Base-by-base conservation (phyloP, 2,113 vertebrate species). In the Dasyprocta punctata region DNA sequence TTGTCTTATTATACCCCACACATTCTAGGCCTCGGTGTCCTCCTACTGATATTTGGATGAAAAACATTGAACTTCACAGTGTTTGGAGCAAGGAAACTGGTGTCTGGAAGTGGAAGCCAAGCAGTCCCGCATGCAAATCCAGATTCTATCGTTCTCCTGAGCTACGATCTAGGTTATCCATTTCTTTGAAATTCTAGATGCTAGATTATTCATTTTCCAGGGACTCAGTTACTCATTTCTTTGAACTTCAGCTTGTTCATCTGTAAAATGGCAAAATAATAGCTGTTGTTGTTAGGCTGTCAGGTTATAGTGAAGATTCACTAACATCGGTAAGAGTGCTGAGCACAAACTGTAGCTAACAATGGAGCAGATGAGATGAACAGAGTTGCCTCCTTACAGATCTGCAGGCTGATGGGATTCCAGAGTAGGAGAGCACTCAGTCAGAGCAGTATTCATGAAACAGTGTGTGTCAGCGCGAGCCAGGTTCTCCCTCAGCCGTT, bases 1-100 rank as follows among this genome's bases (percentile, higher is more conserved):
- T 89, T 89, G 86, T 77, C 94, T 80, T 89, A 89, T n/a, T 89
- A 67, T 60, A 30, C 41, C 61, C 77, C 47, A 44, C 49, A 88
- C 73, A 85, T 60, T 90, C 60, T 63, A 56, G 86, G 71, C 52
- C 71, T 65, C n/a, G 4, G 5, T 0, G 1, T 69, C 90, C 84
- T 84, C 90, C 85, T 56, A 30, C 75, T 88, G 85, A 20, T 26
- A 20, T 54, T 92, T 90, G 77, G 54, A 71, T 90, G 47, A 71
- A 13, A 10, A 89, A 24, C 47, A 65, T 73, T 94, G 86, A 82
- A 4, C 11, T 54, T 88, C 71, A 63, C 20, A 9, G 44, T 60
- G 86, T 36, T 58, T 44, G 69, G 56, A 52, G n/a, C 75, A 24
- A 28, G 28, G 75, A 93, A 86, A 24, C 73, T 90, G 47, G 26